A percentile compares a stretch with the other conserved stretches of the same genome.
Evolutionary conservation across 2,888 invertebrate genomes (phyloP).

Genomic region (Leptogaster cylindrica): DNA sequence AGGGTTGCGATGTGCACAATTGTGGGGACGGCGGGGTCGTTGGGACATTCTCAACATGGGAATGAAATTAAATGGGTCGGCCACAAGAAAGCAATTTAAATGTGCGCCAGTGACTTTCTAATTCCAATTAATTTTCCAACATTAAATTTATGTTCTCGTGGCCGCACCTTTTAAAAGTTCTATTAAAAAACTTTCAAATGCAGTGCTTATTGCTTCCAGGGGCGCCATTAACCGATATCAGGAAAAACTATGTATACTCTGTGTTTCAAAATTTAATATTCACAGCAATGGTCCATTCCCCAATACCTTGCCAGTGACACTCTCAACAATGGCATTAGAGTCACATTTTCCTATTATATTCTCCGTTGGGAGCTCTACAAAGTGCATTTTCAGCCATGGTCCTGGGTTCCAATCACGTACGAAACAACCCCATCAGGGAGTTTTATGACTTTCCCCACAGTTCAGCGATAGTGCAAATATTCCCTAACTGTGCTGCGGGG

Average conservation of each 20-base stretch:
- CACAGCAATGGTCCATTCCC: conserved; percentile 8
- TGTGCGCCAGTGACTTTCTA: neutral
- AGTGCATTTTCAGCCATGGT: neutral
- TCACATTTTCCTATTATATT: conserved; percentile 18
- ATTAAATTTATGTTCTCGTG: neutral
- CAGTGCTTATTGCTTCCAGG: conserved; percentile 32
- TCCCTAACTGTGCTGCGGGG: neutral
- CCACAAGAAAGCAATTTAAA: neutral
- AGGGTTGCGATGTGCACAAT: too few relatives aligned
- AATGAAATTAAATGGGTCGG: too few relatives aligned
- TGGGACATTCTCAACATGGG: too few relatives aligned
- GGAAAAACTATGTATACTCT: conserved; percentile 8
- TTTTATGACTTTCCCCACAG: conserved; percentile 24
- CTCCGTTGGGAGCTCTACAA: conserved; percentile 2
- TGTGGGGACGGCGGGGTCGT: too few relatives aligned
- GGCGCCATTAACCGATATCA: conserved; percentile 27
- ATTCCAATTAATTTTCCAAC: conserved; percentile 28
- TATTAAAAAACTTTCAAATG: conserved; percentile 29
- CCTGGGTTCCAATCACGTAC: conserved; percentile 27
- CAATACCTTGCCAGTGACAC: neutral
- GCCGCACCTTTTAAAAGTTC: conserved; percentile 22
- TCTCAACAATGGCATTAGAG: conserved; percentile 15
- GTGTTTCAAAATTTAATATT: conserved; percentile 37
- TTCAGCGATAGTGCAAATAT: neutral
- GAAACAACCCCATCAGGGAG: conserved; percentile 13